Evolutionary conservation across 2,797 vertebrate species (phyloP), one percentile per base, ranked within the genome.

Genomic region (Rhabdomys pumilio): DNA sequence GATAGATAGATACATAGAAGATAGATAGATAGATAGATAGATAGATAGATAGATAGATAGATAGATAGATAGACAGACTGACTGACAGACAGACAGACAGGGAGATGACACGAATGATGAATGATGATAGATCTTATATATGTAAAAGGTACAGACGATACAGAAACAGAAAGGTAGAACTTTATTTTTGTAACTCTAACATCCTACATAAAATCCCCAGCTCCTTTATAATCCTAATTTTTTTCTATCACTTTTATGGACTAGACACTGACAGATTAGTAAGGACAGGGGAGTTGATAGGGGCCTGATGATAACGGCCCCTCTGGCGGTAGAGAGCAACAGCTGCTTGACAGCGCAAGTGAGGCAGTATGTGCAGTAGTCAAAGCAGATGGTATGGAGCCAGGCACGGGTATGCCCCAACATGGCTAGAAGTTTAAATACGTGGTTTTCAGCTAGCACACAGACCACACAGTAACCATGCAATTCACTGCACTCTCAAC

Each of bases 211-310:
- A 41, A 38, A 93, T 83, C 57, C 76, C 72, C 14, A 92, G 44
- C 14, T 93, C 73, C 55, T n/a, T 96, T 85, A 41, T 86, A 61
- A 93, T 34, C 14, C 90, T 95, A 31, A 93, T 24, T 53, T 86
- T 80, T 80, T 69, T 24, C 90, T 73, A 92, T 93, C 73, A 8
- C n/a, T 93, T 88, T 34, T 73, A 67, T 76, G 34, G 34, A 76
- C 93, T 79, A 17, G 13, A 91, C 84, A 55, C 50, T 89, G 67
- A 67, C 6, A 69, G 19, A n/a, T 76, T 75, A 29, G 38, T 72
- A n/a, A 44, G 63, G 3, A 79, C 20, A 86, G 4, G 34, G 77
- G 47, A 41, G 65, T 15, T 8, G 17, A 26, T 20, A 19, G 95
- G 24, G 11, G 13, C 4, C 84, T 85, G 44, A 7, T 63, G 4